Evolutionary conservation across 2,888 invertebrate genomes (phyloP).

Genomic region (Peribatodes rhomboidaria): DNA sequence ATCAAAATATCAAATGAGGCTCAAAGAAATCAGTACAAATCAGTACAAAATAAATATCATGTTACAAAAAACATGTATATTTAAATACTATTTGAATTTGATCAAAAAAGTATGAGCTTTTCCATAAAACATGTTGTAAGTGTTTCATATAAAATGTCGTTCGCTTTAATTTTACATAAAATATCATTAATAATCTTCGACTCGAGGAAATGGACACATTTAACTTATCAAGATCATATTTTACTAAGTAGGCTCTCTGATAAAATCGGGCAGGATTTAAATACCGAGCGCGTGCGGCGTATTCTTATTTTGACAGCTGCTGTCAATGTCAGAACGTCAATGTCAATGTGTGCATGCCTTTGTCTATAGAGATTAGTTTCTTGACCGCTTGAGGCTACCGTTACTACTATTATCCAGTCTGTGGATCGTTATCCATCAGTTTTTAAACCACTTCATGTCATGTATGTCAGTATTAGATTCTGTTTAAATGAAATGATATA

Average conservation of each 20-base stretch:
- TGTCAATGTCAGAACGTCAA: slow-evolving; percentile 50
- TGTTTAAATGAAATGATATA: slow-evolving; percentile 5
- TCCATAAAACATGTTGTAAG: too few species aligned
- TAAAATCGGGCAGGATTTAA: slow-evolving; percentile 47
- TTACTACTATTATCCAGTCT: slow-evolving; percentile 4
- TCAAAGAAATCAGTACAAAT: too few species aligned
- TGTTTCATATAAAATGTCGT: not conserved
- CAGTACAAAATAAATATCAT: too few species aligned
- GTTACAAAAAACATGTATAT: too few species aligned
- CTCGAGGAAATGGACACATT: slow-evolving; percentile 14
- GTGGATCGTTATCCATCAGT: slow-evolving; percentile 21
- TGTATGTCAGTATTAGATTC: slow-evolving; percentile 1
- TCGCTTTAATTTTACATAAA: not conserved
- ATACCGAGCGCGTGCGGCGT: slow-evolving; percentile 47
- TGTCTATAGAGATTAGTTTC: slow-evolving; percentile 44
- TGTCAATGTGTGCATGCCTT: slow-evolving; percentile 39
- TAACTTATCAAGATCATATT: slow-evolving; percentile 37
- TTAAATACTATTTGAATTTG: too few species aligned
- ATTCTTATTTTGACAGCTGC: slow-evolving; percentile 49
- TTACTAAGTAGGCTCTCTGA: slow-evolving; percentile 37
- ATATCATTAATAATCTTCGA: slow-evolving; percentile 6
- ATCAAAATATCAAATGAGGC: too few species aligned
- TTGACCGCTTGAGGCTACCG: slow-evolving; percentile 29
- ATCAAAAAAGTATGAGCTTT: too few species aligned
- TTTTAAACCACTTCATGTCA: slow-evolving; percentile 28